These are phyloP conservation scores for Gymnothorax javanicus DNA, from an alignment of 2,797 vertebrate species.

Conservation along the genomic window DNA sequence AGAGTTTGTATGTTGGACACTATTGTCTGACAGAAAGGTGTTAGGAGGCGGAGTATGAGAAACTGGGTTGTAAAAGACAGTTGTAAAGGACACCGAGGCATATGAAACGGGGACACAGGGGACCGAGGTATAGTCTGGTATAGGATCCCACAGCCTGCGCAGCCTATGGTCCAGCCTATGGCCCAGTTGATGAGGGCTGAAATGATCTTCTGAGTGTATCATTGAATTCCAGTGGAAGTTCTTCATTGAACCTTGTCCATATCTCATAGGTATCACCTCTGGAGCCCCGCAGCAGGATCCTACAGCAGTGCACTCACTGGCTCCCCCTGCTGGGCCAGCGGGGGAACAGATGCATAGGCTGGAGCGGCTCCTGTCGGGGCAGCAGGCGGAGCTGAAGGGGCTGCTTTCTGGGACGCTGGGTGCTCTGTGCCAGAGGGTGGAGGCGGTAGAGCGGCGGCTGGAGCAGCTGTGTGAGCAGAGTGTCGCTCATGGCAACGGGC, in stretches of 20 bases:
- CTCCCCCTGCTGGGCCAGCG: conserved; percentile 45
- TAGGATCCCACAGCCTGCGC: not conserved
- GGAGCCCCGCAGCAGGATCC: conserved; percentile 18
- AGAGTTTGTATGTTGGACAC: too few relatives aligned
- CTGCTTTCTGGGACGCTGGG: conserved; percentile 66
- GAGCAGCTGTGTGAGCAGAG: conserved; percentile 54
- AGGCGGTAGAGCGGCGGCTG: conserved; percentile 63
- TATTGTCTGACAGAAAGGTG: too few relatives aligned
- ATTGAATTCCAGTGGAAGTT: not conserved
- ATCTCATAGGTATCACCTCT: conserved; percentile 22
- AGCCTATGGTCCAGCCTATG: not conserved
- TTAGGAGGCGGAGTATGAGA: too few relatives aligned
- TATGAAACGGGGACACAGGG: too few relatives aligned
- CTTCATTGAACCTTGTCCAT: not conserved
- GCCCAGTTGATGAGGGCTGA: too few relatives aligned
- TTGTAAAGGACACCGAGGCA: too few relatives aligned
- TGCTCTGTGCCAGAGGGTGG: conserved; percentile 63
- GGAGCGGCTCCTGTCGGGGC: conserved; percentile 59
- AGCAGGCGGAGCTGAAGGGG: conserved; percentile 68
- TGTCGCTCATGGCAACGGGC: conserved; percentile 39
- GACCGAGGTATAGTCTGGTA: not conserved
- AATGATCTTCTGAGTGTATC: not conserved
- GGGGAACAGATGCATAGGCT: conserved; percentile 48
- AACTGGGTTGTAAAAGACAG: too few relatives aligned
- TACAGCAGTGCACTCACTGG: conserved; percentile 30